Base-by-base conservation (phyloP, 92 coral and sea anemone genomes). In the Palythoa heliodiscus region DNA sequence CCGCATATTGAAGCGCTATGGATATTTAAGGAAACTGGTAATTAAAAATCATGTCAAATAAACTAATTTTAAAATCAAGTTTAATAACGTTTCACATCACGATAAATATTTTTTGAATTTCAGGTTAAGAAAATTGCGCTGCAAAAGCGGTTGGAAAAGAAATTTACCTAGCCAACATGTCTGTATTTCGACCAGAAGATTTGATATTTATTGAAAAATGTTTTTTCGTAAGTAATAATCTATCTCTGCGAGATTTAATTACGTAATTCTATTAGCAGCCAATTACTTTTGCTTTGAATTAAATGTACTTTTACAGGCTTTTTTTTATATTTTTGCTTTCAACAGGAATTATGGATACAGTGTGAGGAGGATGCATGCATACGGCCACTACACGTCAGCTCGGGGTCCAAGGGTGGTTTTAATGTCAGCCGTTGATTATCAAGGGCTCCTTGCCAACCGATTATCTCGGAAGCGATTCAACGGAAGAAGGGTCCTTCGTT, bases 331-430 rank as follows among this genome's bases (percentile, higher is more conserved):
- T 29, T 29, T 54, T 54, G 69, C 11, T 74, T 73, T 85, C 40
- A 67, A 86, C 38, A 64, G 88, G 22, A 90, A 90, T 72, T 90
- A 90, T 57, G 90, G 93, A 11, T 90, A 78, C 73, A 90, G 50
- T 19, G 17, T 87, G 5, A 63, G 29, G 53, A 90, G 90, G 13
- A 54, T 83, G 37, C 72, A 54, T 14, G 88, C 93, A 52, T 70
- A 52, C 19, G 91, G 87, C 3, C 43, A 7, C 17, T 88, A 88
- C 54, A 72, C 76, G 35, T 29, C 35, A 29, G 91, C 91, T 77
- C 71, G 77, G 43, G 66, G 85, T 38, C 89, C 93, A 48, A 81
- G 91, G 72, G 69, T 91, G 22, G 75, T 75, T 23, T 83, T 68
- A 19, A 84, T 85, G 54, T 67, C 93, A 17, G 87, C 82, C 25